Base-by-base conservation (phyloP, 2,113 vertebrate species). In the Megaceryle maxima region DNA sequence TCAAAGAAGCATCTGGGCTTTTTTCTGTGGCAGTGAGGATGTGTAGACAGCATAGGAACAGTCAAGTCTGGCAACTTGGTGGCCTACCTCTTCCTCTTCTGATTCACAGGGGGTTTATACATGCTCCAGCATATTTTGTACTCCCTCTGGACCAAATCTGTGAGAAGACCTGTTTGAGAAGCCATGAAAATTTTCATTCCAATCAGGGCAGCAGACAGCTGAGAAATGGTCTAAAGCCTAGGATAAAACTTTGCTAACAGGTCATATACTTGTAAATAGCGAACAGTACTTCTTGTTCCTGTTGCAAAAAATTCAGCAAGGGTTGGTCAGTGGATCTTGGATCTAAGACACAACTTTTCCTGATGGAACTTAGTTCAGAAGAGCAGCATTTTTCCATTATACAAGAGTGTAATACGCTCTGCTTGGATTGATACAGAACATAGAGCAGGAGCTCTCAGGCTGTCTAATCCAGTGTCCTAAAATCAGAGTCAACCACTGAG, bases 1-100 rank as follows among this genome's bases (percentile, higher is more conserved):
- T 96, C 95, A 97, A 92, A 96, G 94, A 95, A 94, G 96, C 66
- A 78, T 41, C 53, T 68, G 20, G 21, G 35, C 24, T 79, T 64
- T 51, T 70, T 70, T 68, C 60, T 31, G 29, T 20, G 60, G n/a
- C 37, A 33, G 2, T 2, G 4, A 9, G 21, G 55, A 76, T 41
- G 15, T 20, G 15, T 22, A 73, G 66, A 51, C 29, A 72, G 21
- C 24, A 33, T 7, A 1, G 2, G 6, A 91, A 56, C 16, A 60
- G 63, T 41, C 13, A 0, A 37, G 33, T 16, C 33, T 74, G 59
- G 21, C 37, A 88, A 18, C 39, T 74, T 74, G 24, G 51, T 66
- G 66, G 17, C 67, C 59, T 80, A 56, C 4, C 2, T 50, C 2
- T 69, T 90, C 76, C 39, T 70, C 53, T 80, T 87, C 77, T 53